Percentiles rank a stretch among this genome's conserved stretches.
Evolutionary conservation across 2,113 vertebrate species (phyloP).

Genomic region (Pipa parva): DNA sequence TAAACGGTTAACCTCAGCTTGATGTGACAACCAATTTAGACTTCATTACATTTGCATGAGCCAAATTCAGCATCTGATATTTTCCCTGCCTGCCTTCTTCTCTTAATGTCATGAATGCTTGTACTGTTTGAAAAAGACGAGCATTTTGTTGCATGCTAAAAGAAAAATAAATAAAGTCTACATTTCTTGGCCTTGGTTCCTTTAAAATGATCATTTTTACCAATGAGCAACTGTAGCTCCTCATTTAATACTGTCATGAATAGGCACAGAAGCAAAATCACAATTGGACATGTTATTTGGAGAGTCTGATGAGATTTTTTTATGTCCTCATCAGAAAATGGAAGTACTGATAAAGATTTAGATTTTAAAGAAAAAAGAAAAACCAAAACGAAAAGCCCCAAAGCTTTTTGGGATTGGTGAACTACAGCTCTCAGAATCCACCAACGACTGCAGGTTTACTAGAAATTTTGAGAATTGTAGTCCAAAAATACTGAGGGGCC

Average conservation of each 20-base stretch:
- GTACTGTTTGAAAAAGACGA: slow-evolving; percentile 39
- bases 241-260: slow-evolving; percentile 17
- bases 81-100: slow-evolving; percentile 41
- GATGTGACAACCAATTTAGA: slow-evolving; percentile 56
- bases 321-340: slow-evolving; percentile 1
- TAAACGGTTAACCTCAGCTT: slow-evolving; percentile 54
- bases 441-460: no score
- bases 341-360: no score
- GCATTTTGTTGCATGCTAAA: slow-evolving; percentile 16
- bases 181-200: slow-evolving; percentile 14
- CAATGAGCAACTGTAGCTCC: slow-evolving; percentile 25
- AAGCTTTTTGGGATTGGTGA: no score
- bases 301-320: slow-evolving; percentile 7
- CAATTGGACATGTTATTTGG: slow-evolving; percentile 19
- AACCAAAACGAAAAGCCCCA: no score
- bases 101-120: slow-evolving; percentile 45
- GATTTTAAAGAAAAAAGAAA: no score
- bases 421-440: no score
- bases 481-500: no score
- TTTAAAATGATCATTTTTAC: slow-evolving; percentile 40
- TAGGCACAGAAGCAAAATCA: slow-evolving; percentile 8
- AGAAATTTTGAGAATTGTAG: no score
- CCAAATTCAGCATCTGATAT: slow-evolving; percentile 50
- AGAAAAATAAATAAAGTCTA: no score
- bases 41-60: slow-evolving; percentile 61